These are phyloP conservation scores for Neodiprion lecontei DNA, from an alignment of 1,140 invertebrate species.

Conservation along the genomic window DNA sequence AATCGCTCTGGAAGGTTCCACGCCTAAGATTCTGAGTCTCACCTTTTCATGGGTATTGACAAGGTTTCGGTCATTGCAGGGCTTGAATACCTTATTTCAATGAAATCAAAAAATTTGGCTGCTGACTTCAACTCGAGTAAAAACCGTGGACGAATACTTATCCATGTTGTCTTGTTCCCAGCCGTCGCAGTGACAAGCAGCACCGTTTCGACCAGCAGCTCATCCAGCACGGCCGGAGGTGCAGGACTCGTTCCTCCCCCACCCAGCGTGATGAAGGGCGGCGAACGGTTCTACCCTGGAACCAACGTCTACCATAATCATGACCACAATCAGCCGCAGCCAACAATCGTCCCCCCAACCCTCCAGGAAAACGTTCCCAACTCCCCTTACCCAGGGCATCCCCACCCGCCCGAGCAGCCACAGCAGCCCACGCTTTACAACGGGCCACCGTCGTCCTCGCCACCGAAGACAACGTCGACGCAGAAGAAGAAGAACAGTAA, in stretches of 20 bases:
- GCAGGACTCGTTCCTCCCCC: conserved; percentile 58
- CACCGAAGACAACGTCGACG: conserved; percentile 57
- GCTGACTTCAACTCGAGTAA: too few species aligned
- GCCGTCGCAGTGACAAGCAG: conserved; percentile 55
- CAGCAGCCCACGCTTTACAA: conserved; percentile 52
- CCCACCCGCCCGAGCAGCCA: conserved; percentile 55
- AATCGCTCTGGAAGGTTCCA: too few species aligned
- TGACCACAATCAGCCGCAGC: conserved; percentile 50
- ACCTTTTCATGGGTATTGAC: too few species aligned
- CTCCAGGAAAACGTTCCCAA: conserved; percentile 58
- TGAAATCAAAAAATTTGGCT: too few species aligned
- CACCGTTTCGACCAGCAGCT: conserved; percentile 54
- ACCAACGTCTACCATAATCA: conserved; percentile 55
- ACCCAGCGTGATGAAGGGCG: conserved; percentile 53
- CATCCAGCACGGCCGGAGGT: conserved; percentile 60
- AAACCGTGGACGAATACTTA: too few species aligned
- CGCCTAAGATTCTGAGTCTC: too few species aligned
- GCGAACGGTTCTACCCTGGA: conserved; percentile 55
- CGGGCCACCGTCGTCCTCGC: conserved; percentile 50
- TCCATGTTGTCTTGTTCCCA: conserved; percentile 23
- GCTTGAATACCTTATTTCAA: too few species aligned
- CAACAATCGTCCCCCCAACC: conserved; percentile 61
- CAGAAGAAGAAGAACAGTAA: conserved; percentile 62
- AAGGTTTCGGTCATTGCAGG: too few species aligned
- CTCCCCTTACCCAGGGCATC: conserved; percentile 54